Conservation (phyloP, 2,113 vertebrate species). For the Todiramphus chloris region DNA sequence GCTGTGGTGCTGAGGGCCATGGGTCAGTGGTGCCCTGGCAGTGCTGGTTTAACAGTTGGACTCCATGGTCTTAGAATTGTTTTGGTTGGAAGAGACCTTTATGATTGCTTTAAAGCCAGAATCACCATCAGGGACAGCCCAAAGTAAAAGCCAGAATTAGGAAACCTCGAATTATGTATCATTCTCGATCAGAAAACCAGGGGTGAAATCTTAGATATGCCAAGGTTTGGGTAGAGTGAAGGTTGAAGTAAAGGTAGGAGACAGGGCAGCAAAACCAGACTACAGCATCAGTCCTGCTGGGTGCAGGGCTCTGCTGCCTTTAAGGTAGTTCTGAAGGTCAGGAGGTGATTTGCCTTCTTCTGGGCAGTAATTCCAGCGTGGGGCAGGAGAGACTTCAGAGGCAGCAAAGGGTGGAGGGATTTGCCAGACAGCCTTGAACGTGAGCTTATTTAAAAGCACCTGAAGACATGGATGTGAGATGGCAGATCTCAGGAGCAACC, state of each 20-base stretch:
- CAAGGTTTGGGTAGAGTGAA: neutral
- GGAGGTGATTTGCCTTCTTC: neutral
- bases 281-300: neutral
- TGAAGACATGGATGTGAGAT: neutral
- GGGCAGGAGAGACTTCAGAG: neutral
- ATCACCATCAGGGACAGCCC: too few species aligned
- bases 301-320: neutral
- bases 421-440: neutral
- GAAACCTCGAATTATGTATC: too few species aligned
- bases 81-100: too few species aligned
- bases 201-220: too few species aligned
- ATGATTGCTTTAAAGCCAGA: too few species aligned
- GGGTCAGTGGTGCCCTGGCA: too few species aligned
- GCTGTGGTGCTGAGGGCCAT: too few species aligned
- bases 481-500: neutral
- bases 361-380: neutral
- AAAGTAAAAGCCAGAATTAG: too few species aligned
- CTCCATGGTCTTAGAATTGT: too few species aligned
- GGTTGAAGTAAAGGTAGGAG: neutral
- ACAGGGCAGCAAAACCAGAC: neutral
- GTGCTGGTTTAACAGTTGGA: too few species aligned
- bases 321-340: fast-evolving
- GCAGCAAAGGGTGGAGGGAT: neutral
- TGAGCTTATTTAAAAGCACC: neutral
- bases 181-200: too few species aligned